Evolutionary conservation across 2,888 invertebrate genomes (phyloP), one percentile per base, ranked within the genome.

Genomic region (Pterostichus madidus): DNA sequence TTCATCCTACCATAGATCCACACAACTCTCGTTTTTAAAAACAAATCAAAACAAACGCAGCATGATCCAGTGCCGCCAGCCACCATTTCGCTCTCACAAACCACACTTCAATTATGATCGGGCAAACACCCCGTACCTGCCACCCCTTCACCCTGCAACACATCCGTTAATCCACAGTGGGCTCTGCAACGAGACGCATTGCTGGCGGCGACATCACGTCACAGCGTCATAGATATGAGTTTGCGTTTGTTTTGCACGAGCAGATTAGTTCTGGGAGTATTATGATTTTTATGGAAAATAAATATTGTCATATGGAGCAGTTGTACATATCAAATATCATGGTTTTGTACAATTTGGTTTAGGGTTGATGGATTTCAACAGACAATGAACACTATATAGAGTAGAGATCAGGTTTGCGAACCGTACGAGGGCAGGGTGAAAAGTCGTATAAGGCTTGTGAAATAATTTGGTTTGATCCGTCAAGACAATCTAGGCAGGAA

Each of bases 41-140:
- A 49, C 73, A 73, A 73, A 73, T 73, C 6, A 73, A 73, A 73
- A 73, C 35, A 44, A 68, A 15, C 8, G n/a, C 8, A 2, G 11
- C 13, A 35, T 68, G 44, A 59, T 59, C 59, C 31, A 15, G 31
- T 24, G 31, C 10, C 11, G 46, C 46, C 8, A n/a, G 46, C 46
- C 1, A n/a, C 46, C 11, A n/a, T 1, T n/a, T 46, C 10, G 13
- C 53, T 17, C 10, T 53, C 53, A 7, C 17, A 59, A 71, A 71
- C 68, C 68, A 71, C 68, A 71, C 64, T 71, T 71, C 44, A 71
- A 71, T 71, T 71, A 71, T 46, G 44, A 71, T 71, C 3, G 68
- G 44, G 11, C 68, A 71, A 44, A 71, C 44, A 71, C n/a, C 39
- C 64, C 35, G n/a, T 11, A 13, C 13, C 10, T 13, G 32, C 35